Evolutionary conservation across 2,888 invertebrate genomes (phyloP), one percentile per base, ranked within the genome.

Genomic region (Cyclophora punctaria): DNA sequence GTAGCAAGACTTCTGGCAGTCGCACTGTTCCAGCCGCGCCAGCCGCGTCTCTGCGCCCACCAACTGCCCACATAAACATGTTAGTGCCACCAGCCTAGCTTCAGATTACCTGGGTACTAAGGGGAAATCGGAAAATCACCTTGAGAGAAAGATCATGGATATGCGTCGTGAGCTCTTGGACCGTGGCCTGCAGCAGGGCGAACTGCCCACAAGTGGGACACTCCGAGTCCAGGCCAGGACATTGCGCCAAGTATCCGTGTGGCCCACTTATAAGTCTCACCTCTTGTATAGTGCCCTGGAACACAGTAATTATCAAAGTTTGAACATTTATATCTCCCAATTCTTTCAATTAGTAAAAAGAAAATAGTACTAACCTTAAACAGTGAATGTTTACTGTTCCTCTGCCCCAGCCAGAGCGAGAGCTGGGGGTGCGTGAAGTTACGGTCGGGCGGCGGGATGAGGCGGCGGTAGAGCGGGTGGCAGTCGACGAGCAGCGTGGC

Each of bases 161-260:
- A 87, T 93, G 92, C 82, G 92, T 90, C 77, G 93, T 93, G 77
- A 96, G 91, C 80, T 93, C 92, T 80, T 93, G 93, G 69, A 96
- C 94, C 57, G 94, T 94, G 72, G 92, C 93, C 88, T 96, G 94
- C 75, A 97, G 90, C 77, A 93, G 90, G 67, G 94, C 92, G 87
- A 95, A 96, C 86, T 96, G 95, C 64, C 96, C 96, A 83, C 96
- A 97, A 46, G 96, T 96, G 59, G 96, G 96, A 83, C 97, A 97
- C 75, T 93, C 93, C 67, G 95, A 93, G 83, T 96, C 95, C 81
- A 95, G 90, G 68, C 93, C 92, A 57, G 96, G 96, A 87, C 97
- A 97, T 83, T 96, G 95, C 68, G 93, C 90, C 73, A 95, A 89
- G 84, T 96, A 95, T 60, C 96, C 96, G 83, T 96, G 94, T 56